Base-by-base conservation (phyloP, 2,113 vertebrate genomes). In the Odobenus rosmarus region DNA sequence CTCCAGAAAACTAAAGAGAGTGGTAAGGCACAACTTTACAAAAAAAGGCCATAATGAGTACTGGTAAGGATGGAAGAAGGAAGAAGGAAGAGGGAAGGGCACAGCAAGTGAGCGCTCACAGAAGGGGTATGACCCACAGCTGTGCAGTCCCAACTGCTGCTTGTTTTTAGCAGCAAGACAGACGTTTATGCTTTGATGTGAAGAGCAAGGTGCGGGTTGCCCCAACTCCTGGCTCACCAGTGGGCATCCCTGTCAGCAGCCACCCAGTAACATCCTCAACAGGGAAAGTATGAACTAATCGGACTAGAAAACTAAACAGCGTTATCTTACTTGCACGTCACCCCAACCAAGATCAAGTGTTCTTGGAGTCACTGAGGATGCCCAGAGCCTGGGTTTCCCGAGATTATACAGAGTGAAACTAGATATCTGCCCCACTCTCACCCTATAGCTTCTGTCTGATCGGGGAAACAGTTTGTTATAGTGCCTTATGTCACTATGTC, bases 51-150 rank as follows among this genome's bases (percentile, higher is more conserved):
- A 76, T 49, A 64, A 31, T 21, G 5, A 64, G 15, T 12, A 39
- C 23, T 18, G 11, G 18, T 28, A 61, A 61, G 39, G 15, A 94
- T 53, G 42, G 39, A 55, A 21, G 57, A 33, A 26, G 12, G 16
- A 18, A 21, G 57, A 33, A 26, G 12, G 16, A 14, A 15, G 57
- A 31, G 26, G 13, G 18, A 19, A 28, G 69, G 74, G 61, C 19
- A 55, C 2, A 53, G 7, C 15, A 51, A 26, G 31, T 33, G 23
- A 53, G 14, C 10, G 31, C 8, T 42, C 76, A 74, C 7, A 11
- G 19, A 28, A 87, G 72, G 28, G 21, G n/a, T 5, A 4, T 0
- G n/a, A 21, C 1, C 55, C 26, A 31, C 39, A 49, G 21, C 31
- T 21, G 33, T 53, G 67, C 8, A 55, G 57, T 74, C 3, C 13